Evolutionary conservation across 2,888 invertebrate species (phyloP).

Genomic region (Cenopis cana): DNA sequence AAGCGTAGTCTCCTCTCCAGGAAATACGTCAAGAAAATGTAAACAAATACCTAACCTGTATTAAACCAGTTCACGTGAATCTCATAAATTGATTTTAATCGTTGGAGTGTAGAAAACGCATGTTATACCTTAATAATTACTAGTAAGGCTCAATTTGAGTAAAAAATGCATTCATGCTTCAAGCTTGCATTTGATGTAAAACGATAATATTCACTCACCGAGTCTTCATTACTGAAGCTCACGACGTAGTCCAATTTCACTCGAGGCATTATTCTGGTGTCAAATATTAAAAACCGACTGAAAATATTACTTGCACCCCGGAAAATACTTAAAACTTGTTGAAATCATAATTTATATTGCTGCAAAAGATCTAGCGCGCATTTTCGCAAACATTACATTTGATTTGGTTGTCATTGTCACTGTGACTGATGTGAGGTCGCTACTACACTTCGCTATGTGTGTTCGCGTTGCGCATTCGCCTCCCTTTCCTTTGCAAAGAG

Average conservation of each 20-base stretch:
- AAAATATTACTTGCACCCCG: neutral
- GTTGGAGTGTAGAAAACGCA: neutral
- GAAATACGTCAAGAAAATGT: neutral
- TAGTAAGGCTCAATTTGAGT: neutral
- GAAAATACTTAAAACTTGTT: neutral
- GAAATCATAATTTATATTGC: neutral
- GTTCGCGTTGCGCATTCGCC: no score
- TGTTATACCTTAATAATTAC: neutral
- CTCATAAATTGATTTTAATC: neutral
- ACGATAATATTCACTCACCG: slow-evolving; percentile 78
- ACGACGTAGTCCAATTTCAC: slow-evolving; percentile 88
- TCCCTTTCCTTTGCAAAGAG: no score
- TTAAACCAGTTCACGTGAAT: slow-evolving; percentile 1
- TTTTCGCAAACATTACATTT: slow-evolving; percentile 5
- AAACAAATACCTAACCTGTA: slow-evolving; percentile 25
- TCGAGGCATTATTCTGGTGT: slow-evolving; percentile 85
- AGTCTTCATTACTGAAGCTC: slow-evolving; percentile 91
- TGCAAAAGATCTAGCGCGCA: neutral
- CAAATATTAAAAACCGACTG: neutral
- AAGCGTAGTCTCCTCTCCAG: no score
- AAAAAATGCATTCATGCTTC: neutral
- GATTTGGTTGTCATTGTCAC: neutral
- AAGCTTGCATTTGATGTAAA: neutral
- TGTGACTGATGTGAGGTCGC: no score
- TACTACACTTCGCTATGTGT: no score